Evolutionary conservation across 2,888 invertebrate genomes (phyloP), one percentile per base, ranked within the genome.

Genomic region (Melinaea marsaeus): DNA sequence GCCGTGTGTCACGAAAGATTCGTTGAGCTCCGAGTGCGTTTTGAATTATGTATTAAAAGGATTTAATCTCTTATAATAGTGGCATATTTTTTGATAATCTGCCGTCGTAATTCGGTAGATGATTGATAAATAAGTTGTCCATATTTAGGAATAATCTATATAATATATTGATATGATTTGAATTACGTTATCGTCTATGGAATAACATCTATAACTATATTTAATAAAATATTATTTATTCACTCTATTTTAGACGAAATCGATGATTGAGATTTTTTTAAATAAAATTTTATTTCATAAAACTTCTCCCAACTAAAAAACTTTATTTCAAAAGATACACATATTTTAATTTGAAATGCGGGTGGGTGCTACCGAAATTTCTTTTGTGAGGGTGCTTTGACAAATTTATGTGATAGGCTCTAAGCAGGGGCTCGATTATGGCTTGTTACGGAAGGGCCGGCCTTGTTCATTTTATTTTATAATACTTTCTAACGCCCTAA

Each of bases 21-120:
- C 60, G 55, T 65, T 67, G 65, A 69, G 70, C 67, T 69, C 74
- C 73, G 77, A 79, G 75, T 78, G 75, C 71, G 75, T 74, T 70
- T 71, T 81, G 79, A 81, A 82, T 83, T 81, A 81, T 82, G 75
- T 80, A 84, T 81, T 79, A 82, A 80, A 78, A 74, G 69, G 75
- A 78, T 80, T 79, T 81, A 77, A 80, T 80, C 75, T 74, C 62
- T 60, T 71, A 75, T 72, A 68, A 72, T 67, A 69, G 75, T 69
- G 32, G 22, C 32, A 32, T 51, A 32, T 51, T 51, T 32, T 51
- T 51, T 51, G 11, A 51, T 32, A 51, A 7, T 32, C 13, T 22
- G 7, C 51, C 2, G 51, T 51, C 2, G 32, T 51, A 51, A 32
- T 32, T 32, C 32, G 32, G 51, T 32, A 51, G 51, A 3, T 11